These are phyloP conservation scores for Sceloporus tristichus DNA, from an alignment of 2,113 vertebrate species.

Conservation along the genomic window DNA sequence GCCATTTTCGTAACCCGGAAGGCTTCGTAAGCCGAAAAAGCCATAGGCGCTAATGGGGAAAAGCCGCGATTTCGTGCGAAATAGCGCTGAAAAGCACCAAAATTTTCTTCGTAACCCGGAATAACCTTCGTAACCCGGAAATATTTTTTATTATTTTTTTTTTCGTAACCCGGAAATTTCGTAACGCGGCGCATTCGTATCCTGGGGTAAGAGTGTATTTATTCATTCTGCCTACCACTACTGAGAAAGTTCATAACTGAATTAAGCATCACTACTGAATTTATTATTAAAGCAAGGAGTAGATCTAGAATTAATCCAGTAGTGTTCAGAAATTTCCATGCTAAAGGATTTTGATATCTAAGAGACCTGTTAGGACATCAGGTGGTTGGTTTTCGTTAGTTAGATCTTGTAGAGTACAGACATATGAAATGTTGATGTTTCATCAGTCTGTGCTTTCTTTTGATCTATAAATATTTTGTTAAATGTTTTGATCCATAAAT, in stretches of 20 bases:
- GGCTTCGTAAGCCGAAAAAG: no score
- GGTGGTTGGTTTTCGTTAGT: background rate
- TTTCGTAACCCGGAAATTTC: no score
- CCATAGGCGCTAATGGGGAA: no score
- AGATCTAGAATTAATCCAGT: background rate
- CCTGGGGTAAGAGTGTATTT: no score
- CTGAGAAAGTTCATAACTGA: background rate
- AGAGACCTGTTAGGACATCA: background rate
- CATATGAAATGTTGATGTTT: background rate
- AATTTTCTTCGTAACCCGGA: no score
- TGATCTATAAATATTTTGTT: background rate
- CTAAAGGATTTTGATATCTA: background rate
- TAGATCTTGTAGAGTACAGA: background rate
- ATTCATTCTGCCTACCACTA: background rate
- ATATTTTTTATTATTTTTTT: no score
- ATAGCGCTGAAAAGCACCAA: no score
- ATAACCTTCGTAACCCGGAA: no score
- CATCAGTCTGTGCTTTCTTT: background rate
- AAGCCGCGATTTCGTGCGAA: no score
- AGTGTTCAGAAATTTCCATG: background rate
- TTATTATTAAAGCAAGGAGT: background rate
- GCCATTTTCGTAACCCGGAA: no score
- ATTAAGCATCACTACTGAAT: background rate
- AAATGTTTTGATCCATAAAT: background rate
- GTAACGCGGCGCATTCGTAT: no score